Percentiles rank a stretch among this genome's conserved stretches.
These are phyloP conservation scores for Crotalus horridus DNA, from an alignment of 2,113 vertebrate genomes.

Conservation along the genomic window DNA sequence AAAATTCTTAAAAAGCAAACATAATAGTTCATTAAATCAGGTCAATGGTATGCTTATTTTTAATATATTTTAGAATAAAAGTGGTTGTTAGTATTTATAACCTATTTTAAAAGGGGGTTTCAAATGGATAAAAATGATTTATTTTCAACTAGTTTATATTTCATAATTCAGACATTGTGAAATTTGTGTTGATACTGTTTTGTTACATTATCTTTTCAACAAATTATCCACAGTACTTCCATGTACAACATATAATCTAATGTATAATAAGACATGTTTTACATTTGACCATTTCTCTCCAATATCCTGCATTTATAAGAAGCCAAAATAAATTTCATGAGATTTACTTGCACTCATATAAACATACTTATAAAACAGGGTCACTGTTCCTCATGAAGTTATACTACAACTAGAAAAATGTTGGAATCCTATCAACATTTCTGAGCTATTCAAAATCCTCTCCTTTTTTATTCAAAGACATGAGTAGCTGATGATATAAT, in stretches of 20 bases:
- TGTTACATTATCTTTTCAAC: background rate
- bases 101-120: background rate
- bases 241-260: background rate
- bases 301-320: background rate
- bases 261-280: background rate
- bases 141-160: background rate
- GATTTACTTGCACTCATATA: background rate
- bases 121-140: background rate
- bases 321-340: background rate
- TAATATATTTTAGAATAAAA: background rate
- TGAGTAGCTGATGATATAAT: background rate
- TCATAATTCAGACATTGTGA: background rate
- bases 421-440: background rate
- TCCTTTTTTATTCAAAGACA: conserved; percentile 40
- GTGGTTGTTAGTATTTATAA: background rate
- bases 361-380: background rate
- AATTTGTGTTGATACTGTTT: conserved; percentile 2
- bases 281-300: background rate
- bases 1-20: background rate
- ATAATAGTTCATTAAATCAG: background rate
- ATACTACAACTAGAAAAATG: conserved; percentile 19
- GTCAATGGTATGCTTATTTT: background rate
- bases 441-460: conserved; percentile 25
- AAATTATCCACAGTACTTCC: conserved; percentile 8
- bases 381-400: background rate